Evolutionary conservation across 2,797 vertebrate genomes (phyloP).

Genomic region (Myotis pilosus): DNA sequence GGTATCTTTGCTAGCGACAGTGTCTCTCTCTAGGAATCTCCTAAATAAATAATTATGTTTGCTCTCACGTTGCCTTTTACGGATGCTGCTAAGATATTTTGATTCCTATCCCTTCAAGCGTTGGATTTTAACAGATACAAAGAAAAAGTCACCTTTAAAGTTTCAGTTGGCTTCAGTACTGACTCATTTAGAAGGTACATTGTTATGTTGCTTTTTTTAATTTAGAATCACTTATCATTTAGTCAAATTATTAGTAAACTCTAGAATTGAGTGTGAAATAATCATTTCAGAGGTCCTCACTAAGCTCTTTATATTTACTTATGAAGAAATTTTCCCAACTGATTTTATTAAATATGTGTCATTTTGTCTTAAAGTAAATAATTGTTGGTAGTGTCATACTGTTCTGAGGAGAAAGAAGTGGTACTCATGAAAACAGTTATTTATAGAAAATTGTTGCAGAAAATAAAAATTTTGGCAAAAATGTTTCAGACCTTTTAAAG

Average conservation of each 20-base stretch:
- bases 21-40: neutral
- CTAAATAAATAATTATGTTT: conserved; percentile 24
- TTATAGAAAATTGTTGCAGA: neutral
- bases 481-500: conserved; percentile 21
- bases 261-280: conserved; percentile 16
- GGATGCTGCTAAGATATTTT: conserved; percentile 24
- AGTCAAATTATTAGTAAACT: neutral
- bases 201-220: neutral
- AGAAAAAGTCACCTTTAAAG: neutral
- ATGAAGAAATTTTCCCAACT: neutral
- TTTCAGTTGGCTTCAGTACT: conserved; percentile 6
- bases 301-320: neutral
- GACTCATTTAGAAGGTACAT: neutral
- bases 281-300: neutral
- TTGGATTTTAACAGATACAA: conserved; percentile 23
- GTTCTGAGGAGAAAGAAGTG: neutral
- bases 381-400: neutral
- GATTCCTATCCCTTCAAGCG: neutral
- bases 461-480: conserved; percentile 2
- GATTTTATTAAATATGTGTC: conserved; percentile 36
- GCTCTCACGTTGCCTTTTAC: neutral
- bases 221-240: neutral
- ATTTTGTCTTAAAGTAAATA: neutral
- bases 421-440: neutral
- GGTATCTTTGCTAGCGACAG: neutral